These are phyloP conservation scores for Brachionus sp. DNA, from an alignment of 1,140 invertebrate genomes.

Conservation along the genomic window DNA sequence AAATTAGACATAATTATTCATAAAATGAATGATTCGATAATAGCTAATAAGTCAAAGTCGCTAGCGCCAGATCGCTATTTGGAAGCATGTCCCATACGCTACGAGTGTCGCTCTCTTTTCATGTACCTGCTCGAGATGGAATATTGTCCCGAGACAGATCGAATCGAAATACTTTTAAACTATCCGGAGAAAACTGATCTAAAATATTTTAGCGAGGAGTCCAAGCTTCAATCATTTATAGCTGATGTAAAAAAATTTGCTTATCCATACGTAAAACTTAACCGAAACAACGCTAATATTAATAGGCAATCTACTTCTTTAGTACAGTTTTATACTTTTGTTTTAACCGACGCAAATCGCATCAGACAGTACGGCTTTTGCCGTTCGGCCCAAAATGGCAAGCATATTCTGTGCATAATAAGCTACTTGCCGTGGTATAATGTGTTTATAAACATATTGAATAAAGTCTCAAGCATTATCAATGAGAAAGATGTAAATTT, in stretches of 20 bases:
- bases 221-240: not conserved
- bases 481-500: constrained; percentile 42
- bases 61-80: constrained; percentile 29
- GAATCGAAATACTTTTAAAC: not conserved
- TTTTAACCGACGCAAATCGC: constrained; percentile 24
- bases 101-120: constrained; percentile 6
- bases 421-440: constrained; percentile 44
- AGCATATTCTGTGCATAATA: constrained; percentile 39
- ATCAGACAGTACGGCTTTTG: constrained; percentile 40
- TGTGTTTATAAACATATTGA: constrained; percentile 28
- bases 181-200: constrained; percentile 31
- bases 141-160: not conserved
- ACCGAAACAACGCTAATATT: not conserved
- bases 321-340: constrained; percentile 45
- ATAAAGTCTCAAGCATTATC: constrained; percentile 26
- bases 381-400: constrained; percentile 15
- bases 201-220: not conserved
- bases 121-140: constrained; percentile 36
- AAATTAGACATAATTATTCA: constrained; percentile 11
- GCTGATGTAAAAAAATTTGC: constrained; percentile 42
- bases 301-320: not conserved
- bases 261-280: constrained; percentile 9
- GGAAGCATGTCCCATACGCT: constrained; percentile 40
- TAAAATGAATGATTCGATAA: constrained; percentile 30
- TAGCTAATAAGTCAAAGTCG: not conserved